Percentiles rank a stretch among this genome's conserved stretches.
Evolutionary conservation across 2,797 vertebrate genomes (phyloP).

Genomic region (Gobionotothen gibberifrons): DNA sequence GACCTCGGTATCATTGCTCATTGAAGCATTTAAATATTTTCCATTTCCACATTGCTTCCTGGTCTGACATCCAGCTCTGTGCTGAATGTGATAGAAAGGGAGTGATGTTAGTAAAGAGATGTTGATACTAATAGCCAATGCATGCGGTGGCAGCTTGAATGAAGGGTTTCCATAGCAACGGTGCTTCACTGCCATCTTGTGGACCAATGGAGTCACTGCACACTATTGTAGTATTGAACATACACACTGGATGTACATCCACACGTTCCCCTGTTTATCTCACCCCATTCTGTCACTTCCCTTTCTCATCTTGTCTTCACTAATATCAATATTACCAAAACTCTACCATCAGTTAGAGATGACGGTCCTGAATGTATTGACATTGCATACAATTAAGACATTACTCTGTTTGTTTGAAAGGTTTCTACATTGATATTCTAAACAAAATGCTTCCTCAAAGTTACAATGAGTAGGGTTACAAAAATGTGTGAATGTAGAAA

Average conservation of each 20-base stretch:
- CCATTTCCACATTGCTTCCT: conserved; percentile 25
- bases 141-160: conserved; percentile 28
- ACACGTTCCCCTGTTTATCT: conserved; percentile 30
- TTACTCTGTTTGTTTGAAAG: not conserved
- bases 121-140: conserved; percentile 23
- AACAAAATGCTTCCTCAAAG: not conserved
- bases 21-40: conserved; percentile 27
- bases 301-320: conserved; percentile 46
- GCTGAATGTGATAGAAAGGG: conserved; percentile 36
- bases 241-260: not conserved
- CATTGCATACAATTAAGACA: not conserved
- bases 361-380: conserved; percentile 2
- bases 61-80: conserved; percentile 39
- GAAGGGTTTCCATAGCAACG: conserved; percentile 74
- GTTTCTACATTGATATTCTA: not conserved
- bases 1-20: conserved; percentile 45
- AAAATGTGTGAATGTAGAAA: no score
- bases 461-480: no score
- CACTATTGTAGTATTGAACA: not conserved
- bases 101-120: conserved; percentile 33
- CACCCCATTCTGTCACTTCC: conserved; percentile 25
- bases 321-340: conserved; percentile 27
- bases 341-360: conserved; percentile 53
- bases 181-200: conserved; percentile 73
- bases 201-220: conserved; percentile 54